Conservation (phyloP, 2,113 vertebrate genomes). For the Bufo bufo region DNA sequence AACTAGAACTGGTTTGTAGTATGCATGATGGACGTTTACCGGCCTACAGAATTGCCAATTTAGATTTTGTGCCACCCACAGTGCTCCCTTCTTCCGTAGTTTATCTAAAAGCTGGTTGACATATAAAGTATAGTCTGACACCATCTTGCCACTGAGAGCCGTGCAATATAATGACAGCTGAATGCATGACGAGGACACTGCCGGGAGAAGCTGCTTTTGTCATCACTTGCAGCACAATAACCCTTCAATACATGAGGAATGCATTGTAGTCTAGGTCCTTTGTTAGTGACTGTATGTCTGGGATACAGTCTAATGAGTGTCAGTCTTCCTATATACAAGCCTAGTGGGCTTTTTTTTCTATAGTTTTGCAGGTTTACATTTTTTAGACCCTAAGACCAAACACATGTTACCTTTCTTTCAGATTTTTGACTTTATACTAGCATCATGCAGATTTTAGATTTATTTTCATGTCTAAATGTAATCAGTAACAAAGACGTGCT, state of each 20-base stretch:
- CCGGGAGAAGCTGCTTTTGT: neutral
- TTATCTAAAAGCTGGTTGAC: neutral
- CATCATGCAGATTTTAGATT: no score
- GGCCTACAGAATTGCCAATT: neutral
- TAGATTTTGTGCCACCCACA: neutral
- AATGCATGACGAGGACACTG: neutral
- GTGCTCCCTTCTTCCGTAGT: no score
- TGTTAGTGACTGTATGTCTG: neutral
- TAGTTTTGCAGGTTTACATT: neutral
- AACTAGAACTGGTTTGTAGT: no score
- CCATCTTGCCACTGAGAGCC: neutral
- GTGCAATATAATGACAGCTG: neutral
- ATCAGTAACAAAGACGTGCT: neutral
- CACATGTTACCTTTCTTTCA: no score
- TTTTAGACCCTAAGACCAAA: neutral
- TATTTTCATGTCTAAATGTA: neutral
- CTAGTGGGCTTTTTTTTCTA: no score
- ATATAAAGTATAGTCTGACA: neutral
- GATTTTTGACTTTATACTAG: no score
- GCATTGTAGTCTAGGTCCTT: neutral
- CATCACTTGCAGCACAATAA: neutral
- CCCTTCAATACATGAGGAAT: neutral
- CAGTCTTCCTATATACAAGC: neutral
- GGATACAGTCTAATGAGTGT: neutral
- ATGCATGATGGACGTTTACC: neutral